Conservation (phyloP, 1,140 invertebrate species). For the Argopecten irradians region DNA sequence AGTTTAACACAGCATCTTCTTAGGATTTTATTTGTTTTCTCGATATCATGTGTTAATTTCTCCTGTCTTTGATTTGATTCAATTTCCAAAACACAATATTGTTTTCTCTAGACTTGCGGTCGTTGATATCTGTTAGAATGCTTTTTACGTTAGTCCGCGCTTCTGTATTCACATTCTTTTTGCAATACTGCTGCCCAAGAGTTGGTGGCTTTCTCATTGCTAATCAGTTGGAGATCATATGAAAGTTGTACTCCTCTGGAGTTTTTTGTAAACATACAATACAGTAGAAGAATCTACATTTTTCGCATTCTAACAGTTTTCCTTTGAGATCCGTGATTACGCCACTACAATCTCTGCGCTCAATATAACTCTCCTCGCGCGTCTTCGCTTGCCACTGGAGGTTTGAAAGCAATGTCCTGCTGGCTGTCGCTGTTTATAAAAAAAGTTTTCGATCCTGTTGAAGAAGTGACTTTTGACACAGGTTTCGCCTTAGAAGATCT, state of each 20-base stretch:
- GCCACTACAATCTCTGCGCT: not conserved
- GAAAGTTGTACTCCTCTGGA: conserved; percentile 2
- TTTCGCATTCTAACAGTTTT: conserved; percentile 21
- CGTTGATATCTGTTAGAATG: conserved; percentile 3
- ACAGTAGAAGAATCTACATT: conserved; percentile 17
- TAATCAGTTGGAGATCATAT: not conserved
- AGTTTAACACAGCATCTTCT: not conserved
- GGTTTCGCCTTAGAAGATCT: not conserved
- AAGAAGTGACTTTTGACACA: not conserved
- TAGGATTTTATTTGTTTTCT: not conserved
- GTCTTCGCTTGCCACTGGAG: not conserved
- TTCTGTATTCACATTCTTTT: not conserved
- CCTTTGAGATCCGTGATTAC: not conserved
- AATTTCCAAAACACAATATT: conserved; percentile 20
- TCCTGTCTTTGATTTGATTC: not conserved
- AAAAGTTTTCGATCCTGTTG: not conserved
- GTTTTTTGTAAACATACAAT: conserved; percentile 20
- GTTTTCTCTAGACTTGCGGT: conserved; percentile 30
- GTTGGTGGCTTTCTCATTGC: not conserved
- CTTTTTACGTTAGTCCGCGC: not conserved
- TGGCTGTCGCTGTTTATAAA: not conserved
- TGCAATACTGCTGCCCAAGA: not conserved
- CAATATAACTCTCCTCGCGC: not conserved
- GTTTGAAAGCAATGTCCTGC: not conserved
- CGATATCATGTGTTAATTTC: not conserved